A percentile compares a stretch with the other conserved stretches of the same genome.
Evolutionary conservation across 2,888 invertebrate species (phyloP).

Genomic region (Trachelus tabidus): DNA sequence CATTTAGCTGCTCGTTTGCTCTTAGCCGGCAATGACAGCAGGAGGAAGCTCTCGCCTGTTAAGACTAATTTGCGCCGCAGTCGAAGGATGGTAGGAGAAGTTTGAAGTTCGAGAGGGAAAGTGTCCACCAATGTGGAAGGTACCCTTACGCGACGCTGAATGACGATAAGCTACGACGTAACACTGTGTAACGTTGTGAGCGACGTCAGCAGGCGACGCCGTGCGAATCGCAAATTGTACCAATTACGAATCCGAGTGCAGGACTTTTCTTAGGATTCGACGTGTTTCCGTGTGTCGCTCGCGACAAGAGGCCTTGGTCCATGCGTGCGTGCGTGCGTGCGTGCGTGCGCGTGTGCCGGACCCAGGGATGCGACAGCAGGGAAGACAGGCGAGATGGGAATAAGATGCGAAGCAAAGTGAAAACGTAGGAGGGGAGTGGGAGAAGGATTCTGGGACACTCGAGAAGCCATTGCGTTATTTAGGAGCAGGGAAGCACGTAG

Average conservation of each 20-base stretch:
- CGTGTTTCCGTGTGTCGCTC: constrained; percentile 39
- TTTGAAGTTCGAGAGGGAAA: neutral
- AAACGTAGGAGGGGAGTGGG: neutral
- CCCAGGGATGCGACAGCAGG: neutral
- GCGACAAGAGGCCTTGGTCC: constrained; percentile 41
- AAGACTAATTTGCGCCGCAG: constrained; percentile 57
- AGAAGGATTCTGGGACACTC: neutral
- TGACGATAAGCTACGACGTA: neutral
- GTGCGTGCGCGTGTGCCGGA: neutral
- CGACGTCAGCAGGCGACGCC: constrained; percentile 13
- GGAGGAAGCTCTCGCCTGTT: constrained; percentile 36
- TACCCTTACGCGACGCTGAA: neutral
- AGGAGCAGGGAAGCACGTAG: neutral
- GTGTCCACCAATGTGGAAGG: neutral
- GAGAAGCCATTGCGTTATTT: neutral
- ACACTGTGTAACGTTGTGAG: neutral
- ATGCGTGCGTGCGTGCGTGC: too few relatives aligned
- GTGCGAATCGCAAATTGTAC: constrained; percentile 54
- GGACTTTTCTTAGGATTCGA: constrained; percentile 30
- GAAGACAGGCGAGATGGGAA: neutral
- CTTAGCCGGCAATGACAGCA: neutral
- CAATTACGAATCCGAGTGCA: constrained; percentile 40
- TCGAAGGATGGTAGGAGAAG: constrained; percentile 30
- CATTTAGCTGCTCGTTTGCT: neutral
- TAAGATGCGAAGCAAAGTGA: neutral